Percentiles rank a stretch among this genome's conserved stretches.
Conservation (phyloP, 1,140 invertebrate genomes). For the Brachionus koreanus region DNA sequence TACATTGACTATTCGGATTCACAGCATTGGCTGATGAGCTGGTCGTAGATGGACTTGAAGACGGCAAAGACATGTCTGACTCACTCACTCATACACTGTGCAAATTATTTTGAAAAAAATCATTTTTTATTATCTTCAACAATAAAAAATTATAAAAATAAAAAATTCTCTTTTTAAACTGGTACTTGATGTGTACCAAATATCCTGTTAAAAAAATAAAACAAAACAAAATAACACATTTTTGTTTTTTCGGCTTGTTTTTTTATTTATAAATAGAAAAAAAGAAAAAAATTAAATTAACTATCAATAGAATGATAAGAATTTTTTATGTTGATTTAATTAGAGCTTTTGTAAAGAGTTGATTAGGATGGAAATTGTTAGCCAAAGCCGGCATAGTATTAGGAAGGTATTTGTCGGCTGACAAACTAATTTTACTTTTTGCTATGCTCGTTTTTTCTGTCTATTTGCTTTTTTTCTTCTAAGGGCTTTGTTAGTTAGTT, state of each 20-base stretch:
- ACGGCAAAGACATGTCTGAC: not conserved
- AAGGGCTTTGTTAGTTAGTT: not conserved
- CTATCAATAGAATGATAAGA: not conserved
- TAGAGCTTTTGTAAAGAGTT: not conserved
- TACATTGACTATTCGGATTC: conserved; percentile 24
- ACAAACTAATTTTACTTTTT: not conserved
- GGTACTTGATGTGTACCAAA: not conserved
- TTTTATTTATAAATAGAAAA: not conserved
- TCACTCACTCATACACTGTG: not conserved
- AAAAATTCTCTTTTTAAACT: not conserved
- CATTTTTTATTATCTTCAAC: not conserved
- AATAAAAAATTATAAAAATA: not conserved
- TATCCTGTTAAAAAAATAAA: not conserved
- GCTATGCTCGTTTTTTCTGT: not conserved
- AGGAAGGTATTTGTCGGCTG: not conserved
- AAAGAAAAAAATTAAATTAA: not conserved
- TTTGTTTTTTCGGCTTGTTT: not conserved
- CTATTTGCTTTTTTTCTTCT: not conserved
- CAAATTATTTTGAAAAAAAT: not conserved
- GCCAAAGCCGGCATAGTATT: not conserved
- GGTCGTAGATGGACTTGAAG: not conserved
- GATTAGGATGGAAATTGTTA: not conserved
- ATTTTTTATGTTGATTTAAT: conserved; percentile 28
- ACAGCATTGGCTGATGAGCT: not conserved
- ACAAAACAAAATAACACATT: no score